These are phyloP conservation scores for Brassicogethes aeneus DNA, from an alignment of 2,888 invertebrate genomes.

Conservation along the genomic window DNA sequence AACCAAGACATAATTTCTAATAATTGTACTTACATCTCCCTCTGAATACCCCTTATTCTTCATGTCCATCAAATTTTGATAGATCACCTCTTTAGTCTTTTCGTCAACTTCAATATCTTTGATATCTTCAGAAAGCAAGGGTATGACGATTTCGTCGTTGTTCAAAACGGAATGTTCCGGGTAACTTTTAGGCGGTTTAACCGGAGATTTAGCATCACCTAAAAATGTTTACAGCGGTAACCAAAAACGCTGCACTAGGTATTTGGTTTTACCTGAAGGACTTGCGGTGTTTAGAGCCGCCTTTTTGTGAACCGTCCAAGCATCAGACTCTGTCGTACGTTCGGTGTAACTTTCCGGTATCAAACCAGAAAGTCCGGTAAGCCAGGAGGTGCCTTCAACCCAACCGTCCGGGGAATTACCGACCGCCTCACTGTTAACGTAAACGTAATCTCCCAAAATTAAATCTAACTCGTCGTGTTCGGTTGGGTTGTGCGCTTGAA, in stretches of 20 bases:
- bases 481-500: conserved; percentile 66
- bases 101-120: conserved; percentile 5
- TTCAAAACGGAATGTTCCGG: conserved; percentile 22
- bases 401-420: conserved; percentile 74
- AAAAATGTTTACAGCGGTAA: too few relatives aligned
- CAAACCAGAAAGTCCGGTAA: conserved; percentile 70
- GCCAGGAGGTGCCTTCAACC: conserved; percentile 78
- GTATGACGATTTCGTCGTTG: conserved; percentile 14
- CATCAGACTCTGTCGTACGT: conserved; percentile 79
- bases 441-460: conserved; percentile 78
- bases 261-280: conserved; percentile 13
- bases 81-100: conserved; percentile 21
- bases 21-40: conserved; percentile 14
- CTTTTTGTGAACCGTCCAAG: conserved; percentile 80
- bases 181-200: background rate
- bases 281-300: conserved; percentile 44
- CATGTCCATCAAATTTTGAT: conserved; percentile 26
- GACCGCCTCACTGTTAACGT: conserved; percentile 66
- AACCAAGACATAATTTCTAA: too few relatives aligned
- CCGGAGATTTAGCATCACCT: too few relatives aligned
- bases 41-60: conserved; percentile 12
- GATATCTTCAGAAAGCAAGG: background rate
- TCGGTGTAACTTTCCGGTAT: conserved; percentile 76
- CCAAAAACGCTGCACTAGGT: too few relatives aligned
- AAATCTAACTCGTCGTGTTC: conserved; percentile 79